Evolutionary conservation across 2,888 invertebrate species (phyloP), one percentile per base, ranked within the genome.

Genomic region (Macroteleia sp.): DNA sequence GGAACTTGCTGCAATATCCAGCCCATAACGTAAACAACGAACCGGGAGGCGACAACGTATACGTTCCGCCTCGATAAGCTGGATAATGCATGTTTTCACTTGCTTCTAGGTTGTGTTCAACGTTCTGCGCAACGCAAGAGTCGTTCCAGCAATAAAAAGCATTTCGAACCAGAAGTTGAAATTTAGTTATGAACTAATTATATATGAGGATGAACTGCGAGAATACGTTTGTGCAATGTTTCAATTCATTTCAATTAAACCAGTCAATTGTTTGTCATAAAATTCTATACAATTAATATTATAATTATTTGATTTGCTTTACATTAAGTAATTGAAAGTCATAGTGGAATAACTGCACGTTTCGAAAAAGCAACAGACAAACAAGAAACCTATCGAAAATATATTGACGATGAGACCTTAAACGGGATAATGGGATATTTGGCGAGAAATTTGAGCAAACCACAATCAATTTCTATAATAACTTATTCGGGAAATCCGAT

Each of bases 1-100:
- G 46, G 64, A 79, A 77, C 76, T 74, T 79, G 73, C 76, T 70
- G 79, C 76, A 79, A 77, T 79, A 77, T 79, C 73, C 62, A 77
- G 66, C 66, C 70, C 74, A 79, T 79, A 76, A 77, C 70, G 77
- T 74, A 79, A 76, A 79, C 76, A 79, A 73, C 69, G 57, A 73
- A 73, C 41, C 42, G 34, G 57, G 62, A 71, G 73, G 59, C 69
- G 75, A 75, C 71, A 71, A 75, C 67, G 75, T 73, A 67, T 76
- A 79, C 52, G 52, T 67, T 75, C 61, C 62, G 67, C 71, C 67
- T 75, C 71, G 66, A 79, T 79, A 75, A 79, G 75, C 79, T 62
- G 57, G 71, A 67, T 79, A 79, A 79, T 79, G 62, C 62, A 64
- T 75, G 71, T 75, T 75, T 79, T 75, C 71, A 79, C 75, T 71